Percentiles rank a stretch among this genome's conserved stretches.
Evolutionary conservation across 2,888 invertebrate genomes (phyloP).

Genomic region (Cancer borealis): DNA sequence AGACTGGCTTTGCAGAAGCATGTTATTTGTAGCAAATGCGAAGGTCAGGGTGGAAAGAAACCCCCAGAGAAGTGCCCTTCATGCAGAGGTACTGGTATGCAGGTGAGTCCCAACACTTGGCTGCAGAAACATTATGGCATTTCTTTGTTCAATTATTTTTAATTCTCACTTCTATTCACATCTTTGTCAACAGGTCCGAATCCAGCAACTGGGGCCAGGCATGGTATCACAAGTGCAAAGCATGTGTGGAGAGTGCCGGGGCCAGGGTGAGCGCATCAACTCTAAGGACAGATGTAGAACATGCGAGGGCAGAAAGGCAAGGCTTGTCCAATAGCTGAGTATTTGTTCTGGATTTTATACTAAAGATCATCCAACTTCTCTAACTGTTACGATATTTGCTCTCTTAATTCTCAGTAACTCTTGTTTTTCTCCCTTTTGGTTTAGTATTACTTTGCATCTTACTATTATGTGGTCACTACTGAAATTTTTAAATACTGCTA

Average conservation of each 20-base stretch:
- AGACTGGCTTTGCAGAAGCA: constrained; percentile 96
- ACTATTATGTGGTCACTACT: too few relatives aligned
- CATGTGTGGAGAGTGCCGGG: constrained; percentile 91
- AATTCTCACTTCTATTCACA: neutral
- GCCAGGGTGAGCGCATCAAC: constrained; percentile 91
- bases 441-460: too few relatives aligned
- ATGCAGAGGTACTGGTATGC: constrained; percentile 93
- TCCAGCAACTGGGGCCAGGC: constrained; percentile 87
- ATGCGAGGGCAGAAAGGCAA: constrained; percentile 91
- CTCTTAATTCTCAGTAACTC: too few relatives aligned
- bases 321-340: neutral
- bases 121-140: neutral
- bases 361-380: neutral
- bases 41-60: constrained; percentile 95
- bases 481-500: too few relatives aligned
- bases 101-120: constrained; percentile 56
- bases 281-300: constrained; percentile 96
- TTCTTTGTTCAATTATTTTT: neutral
- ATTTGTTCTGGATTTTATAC: neutral
- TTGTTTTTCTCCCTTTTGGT: too few relatives aligned
- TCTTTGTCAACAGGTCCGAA: constrained; percentile 82
- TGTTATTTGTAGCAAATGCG: constrained; percentile 97
- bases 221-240: constrained; percentile 95
- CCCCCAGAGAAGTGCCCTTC: constrained; percentile 90
- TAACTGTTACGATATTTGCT: too few relatives aligned